Percentiles rank a stretch among this genome's conserved stretches.
Conservation (phyloP, 1,140 invertebrate species). For the Cotesia typhae region DNA sequence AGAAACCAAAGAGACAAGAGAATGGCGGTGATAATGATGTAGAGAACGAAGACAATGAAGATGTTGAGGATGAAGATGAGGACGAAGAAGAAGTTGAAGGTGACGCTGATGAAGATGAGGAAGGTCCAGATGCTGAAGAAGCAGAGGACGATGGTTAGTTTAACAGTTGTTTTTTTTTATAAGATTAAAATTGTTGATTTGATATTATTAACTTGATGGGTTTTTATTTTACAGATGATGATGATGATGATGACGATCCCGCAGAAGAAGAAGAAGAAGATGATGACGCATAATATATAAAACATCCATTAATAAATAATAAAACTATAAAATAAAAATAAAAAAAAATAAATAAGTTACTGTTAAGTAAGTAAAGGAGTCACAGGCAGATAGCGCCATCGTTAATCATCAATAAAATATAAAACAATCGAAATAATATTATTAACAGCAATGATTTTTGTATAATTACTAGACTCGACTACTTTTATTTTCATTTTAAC, state of each 20-base stretch:
- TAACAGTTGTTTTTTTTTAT: not conserved
- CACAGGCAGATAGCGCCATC: slow-evolving; percentile 52
- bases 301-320: slow-evolving; percentile 40
- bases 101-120: slow-evolving; percentile 72
- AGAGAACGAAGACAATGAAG: slow-evolving; percentile 62
- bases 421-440: slow-evolving; percentile 49
- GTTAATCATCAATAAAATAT: slow-evolving; percentile 57
- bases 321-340: slow-evolving; percentile 59
- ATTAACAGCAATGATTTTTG: too few species aligned
- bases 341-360: slow-evolving; percentile 51
- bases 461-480: too few species aligned
- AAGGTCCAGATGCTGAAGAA: slow-evolving; percentile 74
- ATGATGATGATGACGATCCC: slow-evolving; percentile 69
- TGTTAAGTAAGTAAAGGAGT: slow-evolving; percentile 59
- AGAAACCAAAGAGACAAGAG: slow-evolving; percentile 81
- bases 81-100: slow-evolving; percentile 51
- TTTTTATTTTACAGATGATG: slow-evolving; percentile 37
- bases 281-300: slow-evolving; percentile 67
- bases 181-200: slow-evolving; percentile 15
- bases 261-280: slow-evolving; percentile 67
- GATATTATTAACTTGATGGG: not conserved
- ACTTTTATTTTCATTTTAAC: slow-evolving; percentile 66
- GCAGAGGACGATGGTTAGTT: slow-evolving; percentile 71
- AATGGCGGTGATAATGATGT: slow-evolving; percentile 72
- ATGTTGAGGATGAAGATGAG: slow-evolving; percentile 59